Evolutionary conservation across 2,113 vertebrate species (phyloP).

Genomic region (Lipotes vexillifer): DNA sequence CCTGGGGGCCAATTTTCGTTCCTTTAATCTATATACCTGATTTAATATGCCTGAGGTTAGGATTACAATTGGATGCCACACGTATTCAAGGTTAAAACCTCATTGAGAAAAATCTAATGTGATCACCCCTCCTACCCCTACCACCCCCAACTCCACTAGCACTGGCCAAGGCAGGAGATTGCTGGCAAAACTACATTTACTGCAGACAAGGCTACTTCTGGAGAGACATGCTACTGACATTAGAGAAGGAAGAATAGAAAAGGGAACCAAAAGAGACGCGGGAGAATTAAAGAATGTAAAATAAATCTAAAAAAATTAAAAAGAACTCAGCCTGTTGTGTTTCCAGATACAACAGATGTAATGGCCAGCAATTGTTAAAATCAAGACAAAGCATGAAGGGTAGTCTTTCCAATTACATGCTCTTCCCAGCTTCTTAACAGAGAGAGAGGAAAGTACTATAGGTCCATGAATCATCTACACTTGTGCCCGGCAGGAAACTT

Average conservation of each 20-base stretch:
- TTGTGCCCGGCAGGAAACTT: constrained; percentile 64
- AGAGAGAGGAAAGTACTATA: constrained; percentile 61
- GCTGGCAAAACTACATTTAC: not conserved
- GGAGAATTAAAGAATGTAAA: not conserved
- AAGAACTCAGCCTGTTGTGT: not conserved
- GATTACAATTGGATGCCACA: not conserved
- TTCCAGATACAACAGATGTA: not conserved
- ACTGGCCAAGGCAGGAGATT: not conserved
- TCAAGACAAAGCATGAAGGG: not conserved
- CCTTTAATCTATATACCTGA: not conserved
- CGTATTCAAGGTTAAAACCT: not conserved
- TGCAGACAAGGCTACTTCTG: not conserved
- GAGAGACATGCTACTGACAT: not conserved
- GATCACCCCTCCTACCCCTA: not conserved
- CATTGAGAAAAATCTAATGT: not conserved
- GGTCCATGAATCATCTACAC: constrained; percentile 60
- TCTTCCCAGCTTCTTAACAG: constrained; percentile 11
- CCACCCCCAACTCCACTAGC: fast-evolving
- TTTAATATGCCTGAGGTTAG: not conserved
- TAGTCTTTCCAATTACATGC: fast-evolving
- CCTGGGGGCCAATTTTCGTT: not conserved
- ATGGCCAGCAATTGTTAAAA: not conserved
- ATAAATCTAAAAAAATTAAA: not conserved
- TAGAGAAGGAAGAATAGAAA: not conserved
- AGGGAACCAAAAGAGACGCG: not conserved